Conservation (phyloP, 2,113 vertebrate genomes). For the Girardinichthys multiradiatus region DNA sequence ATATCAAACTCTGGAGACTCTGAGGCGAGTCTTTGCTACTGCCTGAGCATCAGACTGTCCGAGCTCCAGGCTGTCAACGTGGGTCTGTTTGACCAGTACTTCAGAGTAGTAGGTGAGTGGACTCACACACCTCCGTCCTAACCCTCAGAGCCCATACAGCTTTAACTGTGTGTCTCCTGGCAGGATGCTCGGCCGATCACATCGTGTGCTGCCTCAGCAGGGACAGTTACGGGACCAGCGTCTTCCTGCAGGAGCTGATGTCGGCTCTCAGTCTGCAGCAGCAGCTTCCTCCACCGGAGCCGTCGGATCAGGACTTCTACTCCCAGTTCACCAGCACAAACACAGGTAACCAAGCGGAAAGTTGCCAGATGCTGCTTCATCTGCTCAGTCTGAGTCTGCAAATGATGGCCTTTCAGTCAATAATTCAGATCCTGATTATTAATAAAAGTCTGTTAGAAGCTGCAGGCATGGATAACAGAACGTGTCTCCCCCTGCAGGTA, state of each 20-base stretch:
- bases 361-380: too few species aligned
- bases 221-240: slow-evolving; percentile 91
- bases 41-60: slow-evolving; percentile 64
- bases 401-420: too few species aligned
- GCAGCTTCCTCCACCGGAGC: slow-evolving; percentile 91
- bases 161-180: background rate
- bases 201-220: slow-evolving; percentile 92
- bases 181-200: slow-evolving; percentile 81
- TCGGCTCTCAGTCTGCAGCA: slow-evolving; percentile 87
- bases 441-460: too few species aligned
- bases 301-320: slow-evolving; percentile 94
- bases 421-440: too few species aligned
- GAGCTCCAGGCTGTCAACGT: slow-evolving; percentile 90
- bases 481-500: slow-evolving; percentile 81
- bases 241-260: slow-evolving; percentile 97
- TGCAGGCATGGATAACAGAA: background rate
- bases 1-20: slow-evolving; percentile 76
- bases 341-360: slow-evolving; percentile 79
- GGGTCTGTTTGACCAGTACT: slow-evolving; percentile 97
- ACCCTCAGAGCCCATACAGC: background rate
- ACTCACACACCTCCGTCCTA: fast-evolving
- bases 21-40: slow-evolving; percentile 81
- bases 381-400: too few species aligned
- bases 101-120: slow-evolving; percentile 90
- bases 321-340: slow-evolving; percentile 92